phyloP scores from a whole-genome alignment of 2,888 invertebrate genomes.

The Mycogona germanica region DNA sequence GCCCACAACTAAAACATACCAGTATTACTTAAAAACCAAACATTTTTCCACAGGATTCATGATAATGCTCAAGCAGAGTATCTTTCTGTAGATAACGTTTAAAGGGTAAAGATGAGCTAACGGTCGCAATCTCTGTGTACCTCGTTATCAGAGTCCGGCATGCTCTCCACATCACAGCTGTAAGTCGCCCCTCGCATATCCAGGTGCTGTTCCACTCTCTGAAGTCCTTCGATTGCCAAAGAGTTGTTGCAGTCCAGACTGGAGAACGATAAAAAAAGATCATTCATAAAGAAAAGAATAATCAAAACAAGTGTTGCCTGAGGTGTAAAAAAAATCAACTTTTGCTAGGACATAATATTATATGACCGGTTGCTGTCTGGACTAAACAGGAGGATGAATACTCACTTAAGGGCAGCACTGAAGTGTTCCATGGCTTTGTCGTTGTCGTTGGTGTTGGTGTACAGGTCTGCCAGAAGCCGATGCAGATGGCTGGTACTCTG shows the following conservation, averaged over 20 bases:
- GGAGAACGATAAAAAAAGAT: no score
- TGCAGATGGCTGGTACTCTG: constrained; percentile 50
- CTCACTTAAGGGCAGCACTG: constrained; percentile 49
- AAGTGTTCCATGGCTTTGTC: constrained; percentile 57
- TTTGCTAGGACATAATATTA: no score
- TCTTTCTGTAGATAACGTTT: neutral
- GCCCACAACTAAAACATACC: no score
- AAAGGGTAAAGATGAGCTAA: neutral
- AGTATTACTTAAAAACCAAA: neutral
- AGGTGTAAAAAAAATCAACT: no score
- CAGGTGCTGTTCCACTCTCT: constrained; percentile 41
- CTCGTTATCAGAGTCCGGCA: constrained; percentile 34
- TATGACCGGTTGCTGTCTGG: neutral
- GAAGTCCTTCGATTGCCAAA: constrained; percentile 50
- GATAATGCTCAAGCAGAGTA: neutral
- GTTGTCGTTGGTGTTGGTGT: constrained; percentile 46
- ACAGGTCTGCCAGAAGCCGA: constrained; percentile 51
- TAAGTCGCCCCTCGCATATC: constrained; percentile 25
- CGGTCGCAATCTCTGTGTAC: constrained; percentile 21
- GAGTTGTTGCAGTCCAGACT: constrained; percentile 52
- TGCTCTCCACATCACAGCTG: constrained; percentile 31
- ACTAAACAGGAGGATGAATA: constrained; percentile 8
- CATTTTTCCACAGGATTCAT: neutral
- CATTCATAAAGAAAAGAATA: constrained; percentile 17
- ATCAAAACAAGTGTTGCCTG: constrained; percentile 13